These are phyloP conservation scores for Entomobrya proxima DNA, from an alignment of 2,888 invertebrate species.

Conservation along the genomic window DNA sequence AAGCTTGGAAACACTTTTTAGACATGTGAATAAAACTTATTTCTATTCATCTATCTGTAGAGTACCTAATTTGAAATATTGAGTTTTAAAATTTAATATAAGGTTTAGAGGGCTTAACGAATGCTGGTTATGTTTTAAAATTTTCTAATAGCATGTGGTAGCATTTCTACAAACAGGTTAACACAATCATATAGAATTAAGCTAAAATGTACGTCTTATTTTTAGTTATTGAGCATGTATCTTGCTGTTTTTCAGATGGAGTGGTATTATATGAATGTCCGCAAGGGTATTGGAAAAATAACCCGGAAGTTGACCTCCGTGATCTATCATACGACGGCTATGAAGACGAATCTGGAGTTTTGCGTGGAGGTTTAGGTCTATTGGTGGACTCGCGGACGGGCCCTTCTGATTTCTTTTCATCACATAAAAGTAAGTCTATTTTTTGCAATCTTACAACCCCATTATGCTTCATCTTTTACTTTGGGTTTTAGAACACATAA, in stretches of 20 bases:
- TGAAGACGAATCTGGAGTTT: constrained; percentile 80
- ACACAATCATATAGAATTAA: neutral
- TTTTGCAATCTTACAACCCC: too few relatives aligned
- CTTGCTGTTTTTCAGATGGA: constrained; percentile 83
- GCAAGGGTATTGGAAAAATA: constrained; percentile 83
- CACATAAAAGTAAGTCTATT: constrained; percentile 69
- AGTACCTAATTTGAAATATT: too few relatives aligned
- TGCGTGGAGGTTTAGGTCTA: constrained; percentile 87
- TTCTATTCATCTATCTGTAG: too few relatives aligned
- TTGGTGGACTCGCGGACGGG: constrained; percentile 87
- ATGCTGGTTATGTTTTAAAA: too few relatives aligned
- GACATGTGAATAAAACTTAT: too few relatives aligned
- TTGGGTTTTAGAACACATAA: neutral
- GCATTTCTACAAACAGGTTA: too few relatives aligned
- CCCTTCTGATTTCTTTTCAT: constrained; percentile 83
- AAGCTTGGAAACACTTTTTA: neutral
- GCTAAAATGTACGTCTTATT: neutral
- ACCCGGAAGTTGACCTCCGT: constrained; percentile 85
- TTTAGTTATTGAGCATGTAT: neutral
- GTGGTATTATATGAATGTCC: constrained; percentile 88
- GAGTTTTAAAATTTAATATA: too few relatives aligned
- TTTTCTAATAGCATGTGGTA: too few relatives aligned
- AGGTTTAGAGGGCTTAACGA: too few relatives aligned
- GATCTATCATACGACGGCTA: constrained; percentile 88
- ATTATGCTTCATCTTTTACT: neutral